Evolutionary conservation across 2,888 invertebrate genomes (phyloP).

Genomic region (Hypercompe scribonia): DNA sequence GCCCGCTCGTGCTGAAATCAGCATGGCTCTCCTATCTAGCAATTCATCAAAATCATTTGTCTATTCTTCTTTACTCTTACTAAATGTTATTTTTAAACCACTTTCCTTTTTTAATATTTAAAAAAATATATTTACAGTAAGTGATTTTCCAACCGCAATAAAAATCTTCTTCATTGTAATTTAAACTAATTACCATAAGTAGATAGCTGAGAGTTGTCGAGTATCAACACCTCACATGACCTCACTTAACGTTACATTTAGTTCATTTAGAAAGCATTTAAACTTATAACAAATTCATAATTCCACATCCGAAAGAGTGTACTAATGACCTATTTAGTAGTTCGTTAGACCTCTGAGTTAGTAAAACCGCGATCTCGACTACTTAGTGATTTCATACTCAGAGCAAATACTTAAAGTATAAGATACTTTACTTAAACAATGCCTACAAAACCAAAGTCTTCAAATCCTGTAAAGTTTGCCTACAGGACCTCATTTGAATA

Average conservation of each 20-base stretch:
- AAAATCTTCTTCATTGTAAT: background rate
- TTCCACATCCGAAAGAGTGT: background rate
- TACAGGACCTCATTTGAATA: slow-evolving; percentile 6
- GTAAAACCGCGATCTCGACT: background rate
- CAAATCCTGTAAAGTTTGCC: slow-evolving; percentile 2
- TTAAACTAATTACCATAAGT: background rate
- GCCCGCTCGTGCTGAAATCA: no score
- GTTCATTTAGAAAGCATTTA: background rate
- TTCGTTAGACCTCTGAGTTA: background rate
- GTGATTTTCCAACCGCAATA: background rate
- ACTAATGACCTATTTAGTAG: background rate
- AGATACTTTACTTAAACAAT: background rate
- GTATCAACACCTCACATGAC: background rate
- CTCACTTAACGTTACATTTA: background rate
- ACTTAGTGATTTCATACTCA: background rate
- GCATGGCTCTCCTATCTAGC: no score
- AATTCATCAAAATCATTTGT: no score
- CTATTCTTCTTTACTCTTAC: background rate
- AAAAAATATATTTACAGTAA: background rate
- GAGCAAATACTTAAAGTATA: background rate
- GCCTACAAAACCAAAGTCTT: background rate
- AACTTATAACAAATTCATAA: background rate
- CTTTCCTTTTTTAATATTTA: background rate
- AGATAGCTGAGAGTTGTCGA: background rate
- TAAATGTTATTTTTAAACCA: background rate